Conservation (phyloP, 1,140 invertebrate genomes). For the Drosophila willistoni region DNA sequence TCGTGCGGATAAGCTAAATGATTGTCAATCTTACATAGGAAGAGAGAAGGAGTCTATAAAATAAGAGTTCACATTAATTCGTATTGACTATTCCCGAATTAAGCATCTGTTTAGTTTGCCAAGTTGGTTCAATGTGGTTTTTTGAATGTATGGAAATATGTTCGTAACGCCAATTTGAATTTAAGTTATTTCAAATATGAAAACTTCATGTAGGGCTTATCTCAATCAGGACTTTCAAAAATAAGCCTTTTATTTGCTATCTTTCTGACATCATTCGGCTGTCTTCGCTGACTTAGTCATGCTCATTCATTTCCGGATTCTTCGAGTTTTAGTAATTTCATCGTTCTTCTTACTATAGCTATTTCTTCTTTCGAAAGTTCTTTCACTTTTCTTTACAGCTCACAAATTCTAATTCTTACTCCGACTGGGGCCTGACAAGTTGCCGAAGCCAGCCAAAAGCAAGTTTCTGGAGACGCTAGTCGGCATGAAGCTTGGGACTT, state of each 20-base stretch:
- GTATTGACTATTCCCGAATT: too few species aligned
- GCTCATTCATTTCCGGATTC: constrained; percentile 2
- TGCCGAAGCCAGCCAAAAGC: constrained; percentile 35
- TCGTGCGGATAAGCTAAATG: not conserved
- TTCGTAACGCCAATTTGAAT: too few species aligned
- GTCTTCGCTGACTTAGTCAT: not conserved
- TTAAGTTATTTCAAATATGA: too few species aligned
- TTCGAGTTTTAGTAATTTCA: not conserved
- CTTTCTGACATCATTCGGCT: not conserved
- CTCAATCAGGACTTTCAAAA: too few species aligned
- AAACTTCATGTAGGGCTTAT: too few species aligned
- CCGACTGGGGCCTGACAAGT: not conserved
- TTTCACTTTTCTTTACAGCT: constrained; percentile 65
- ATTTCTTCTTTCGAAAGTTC: constrained; percentile 25
- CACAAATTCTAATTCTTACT: constrained; percentile 54
- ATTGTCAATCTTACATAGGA: not conserved
- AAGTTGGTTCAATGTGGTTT: too few species aligned
- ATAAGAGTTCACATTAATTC: not conserved
- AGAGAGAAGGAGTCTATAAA: not conserved
- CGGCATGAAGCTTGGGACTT: constrained; percentile 4
- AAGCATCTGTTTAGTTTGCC: too few species aligned
- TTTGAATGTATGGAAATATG: too few species aligned
- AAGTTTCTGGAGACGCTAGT: constrained; percentile 52
- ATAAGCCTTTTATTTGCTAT: too few species aligned
- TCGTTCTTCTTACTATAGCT: not conserved